Evolutionary conservation across 2,113 vertebrate genomes (phyloP), one percentile per base, ranked within the genome.

Genomic region (Petromus typicus): DNA sequence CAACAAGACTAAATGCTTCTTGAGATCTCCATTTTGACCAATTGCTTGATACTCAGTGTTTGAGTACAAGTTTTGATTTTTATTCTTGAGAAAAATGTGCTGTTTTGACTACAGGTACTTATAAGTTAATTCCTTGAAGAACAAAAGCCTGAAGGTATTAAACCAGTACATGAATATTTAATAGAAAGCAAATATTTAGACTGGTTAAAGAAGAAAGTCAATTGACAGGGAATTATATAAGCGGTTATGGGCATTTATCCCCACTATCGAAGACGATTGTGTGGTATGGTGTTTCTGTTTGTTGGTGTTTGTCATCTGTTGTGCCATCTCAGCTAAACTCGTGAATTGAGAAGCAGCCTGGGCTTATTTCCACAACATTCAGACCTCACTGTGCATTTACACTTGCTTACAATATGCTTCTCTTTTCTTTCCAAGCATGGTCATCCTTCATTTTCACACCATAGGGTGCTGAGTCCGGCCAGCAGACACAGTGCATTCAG

Each of bases 281-380:
- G 91, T 79, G 57, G 54, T 93, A 4, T 93, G 93, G 90, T 90
- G 85, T 96, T 96, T 97, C 89, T 96, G 93, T 91, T 96, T 96
- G 89, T 95, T 94, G 84, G 48, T 94, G 89, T 94, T 80, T 93
- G 82, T 96, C 96, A 91, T 97, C 96, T 97, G 87, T 97, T 96
- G 95, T 96, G 82, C 89, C 92, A 56, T 97, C 91, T 96, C 90
- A 45, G 90, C 86, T 94, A 94, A 94, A 89, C 92, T 97, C 89
- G 89, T 76, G 90, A 89, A 83, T 89, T 48, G 86, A 96, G 95
- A 97, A 95, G 92, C 90, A 94, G 95, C 86, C 89, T 95, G 86
- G 96, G 95, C 95, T 97, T 94, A 95, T 97, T 97, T 96, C 94
- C 90, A 95, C 95, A 96, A 79, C 89, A 93, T 71, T 85, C 95